These are phyloP conservation scores for Meteorus sp. DNA, from an alignment of 1,140 invertebrate genomes.

Conservation along the genomic window DNA sequence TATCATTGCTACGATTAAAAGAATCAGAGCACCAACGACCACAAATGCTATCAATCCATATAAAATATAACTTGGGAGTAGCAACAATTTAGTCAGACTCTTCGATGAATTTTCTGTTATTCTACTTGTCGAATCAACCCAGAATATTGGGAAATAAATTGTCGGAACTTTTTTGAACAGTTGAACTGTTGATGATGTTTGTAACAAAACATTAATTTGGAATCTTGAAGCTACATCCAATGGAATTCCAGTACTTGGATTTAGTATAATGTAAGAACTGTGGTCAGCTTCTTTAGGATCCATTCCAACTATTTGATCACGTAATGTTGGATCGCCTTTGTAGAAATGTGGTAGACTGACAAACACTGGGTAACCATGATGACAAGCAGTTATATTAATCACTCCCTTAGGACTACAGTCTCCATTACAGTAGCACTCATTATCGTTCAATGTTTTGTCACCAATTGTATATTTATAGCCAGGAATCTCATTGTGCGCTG, in stretches of 20 bases:
- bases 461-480: conserved; percentile 51
- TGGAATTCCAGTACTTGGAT: conserved; percentile 73
- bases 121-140: conserved; percentile 72
- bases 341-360: conserved; percentile 75
- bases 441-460: conserved; percentile 52
- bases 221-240: conserved; percentile 73
- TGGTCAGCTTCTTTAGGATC: conserved; percentile 62
- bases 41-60: conserved; percentile 41
- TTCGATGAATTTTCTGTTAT: conserved; percentile 61
- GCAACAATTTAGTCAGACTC: conserved; percentile 43
- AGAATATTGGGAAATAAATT: conserved; percentile 75
- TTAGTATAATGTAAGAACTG: conserved; percentile 64
- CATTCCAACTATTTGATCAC: conserved; percentile 62
- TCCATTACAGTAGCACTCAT: conserved; percentile 71
- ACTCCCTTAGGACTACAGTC: conserved; percentile 70
- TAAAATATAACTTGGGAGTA: conserved; percentile 40
- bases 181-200: conserved; percentile 64
- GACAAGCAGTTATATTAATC: conserved; percentile 56
- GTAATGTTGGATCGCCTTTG: conserved; percentile 62
- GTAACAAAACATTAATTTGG: conserved; percentile 76
- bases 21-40: conserved; percentile 39
- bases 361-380: conserved; percentile 66
- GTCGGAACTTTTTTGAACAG: conserved; percentile 68
- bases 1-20: conserved; percentile 31
- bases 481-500: conserved; percentile 39